A percentile compares a stretch with the other conserved stretches of the same genome.
Conservation (phyloP, 2,888 invertebrate species). For the Muscina levida region DNA sequence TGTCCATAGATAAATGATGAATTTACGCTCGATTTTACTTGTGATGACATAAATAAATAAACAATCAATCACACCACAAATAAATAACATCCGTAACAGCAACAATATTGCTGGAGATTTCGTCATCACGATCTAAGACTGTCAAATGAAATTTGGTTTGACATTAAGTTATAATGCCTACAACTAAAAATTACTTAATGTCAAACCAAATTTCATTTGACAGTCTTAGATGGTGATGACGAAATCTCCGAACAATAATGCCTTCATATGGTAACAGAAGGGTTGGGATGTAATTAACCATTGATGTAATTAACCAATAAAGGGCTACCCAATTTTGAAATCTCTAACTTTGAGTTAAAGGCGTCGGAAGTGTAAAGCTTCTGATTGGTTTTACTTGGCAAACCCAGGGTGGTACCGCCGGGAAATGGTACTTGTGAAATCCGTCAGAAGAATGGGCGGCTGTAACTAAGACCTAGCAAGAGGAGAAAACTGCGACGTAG, state of each 20-base stretch:
- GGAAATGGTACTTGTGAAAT: no score
- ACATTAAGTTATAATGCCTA: no score
- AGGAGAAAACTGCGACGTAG: no score
- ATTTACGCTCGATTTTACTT: slow-evolving; percentile 9
- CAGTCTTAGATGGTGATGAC: neutral
- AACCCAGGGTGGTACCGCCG: no score
- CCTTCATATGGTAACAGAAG: neutral
- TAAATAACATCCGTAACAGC: neutral
- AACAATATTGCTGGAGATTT: neutral
- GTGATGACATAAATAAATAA: slow-evolving; percentile 13
- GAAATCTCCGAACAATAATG: neutral
- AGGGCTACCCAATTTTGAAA: no score
- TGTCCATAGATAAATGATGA: neutral
- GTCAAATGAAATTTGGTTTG: neutral
- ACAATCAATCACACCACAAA: neutral
- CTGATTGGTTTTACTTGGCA: no score
- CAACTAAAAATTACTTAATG: no score
- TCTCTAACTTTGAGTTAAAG: no score
- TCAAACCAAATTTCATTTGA: neutral
- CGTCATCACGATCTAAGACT: neutral
- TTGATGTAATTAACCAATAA: slow-evolving; percentile 1
- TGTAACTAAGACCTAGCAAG: no score
- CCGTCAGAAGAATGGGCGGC: no score
- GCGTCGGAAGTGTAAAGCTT: no score
- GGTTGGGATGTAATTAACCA: neutral